phyloP scores from a whole-genome alignment of 2,113 vertebrate species.

The Cryptomyrus ogoouensis region DNA sequence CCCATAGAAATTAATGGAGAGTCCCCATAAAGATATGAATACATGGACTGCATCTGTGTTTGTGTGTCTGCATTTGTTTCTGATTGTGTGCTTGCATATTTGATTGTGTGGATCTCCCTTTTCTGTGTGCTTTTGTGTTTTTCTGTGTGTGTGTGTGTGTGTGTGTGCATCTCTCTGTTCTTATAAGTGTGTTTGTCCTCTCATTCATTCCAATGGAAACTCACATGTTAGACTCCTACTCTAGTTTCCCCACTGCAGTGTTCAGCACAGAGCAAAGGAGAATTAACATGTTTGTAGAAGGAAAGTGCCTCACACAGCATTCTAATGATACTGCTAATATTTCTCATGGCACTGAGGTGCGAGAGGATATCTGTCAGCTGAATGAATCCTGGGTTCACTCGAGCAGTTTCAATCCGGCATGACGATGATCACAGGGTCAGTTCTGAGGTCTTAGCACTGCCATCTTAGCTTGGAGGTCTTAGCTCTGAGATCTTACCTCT shows the following conservation, averaged over 20 bases:
- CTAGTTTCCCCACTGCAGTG: neutral
- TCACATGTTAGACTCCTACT: neutral
- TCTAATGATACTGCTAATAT: neutral
- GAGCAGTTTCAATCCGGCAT: neutral
- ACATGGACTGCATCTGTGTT: neutral
- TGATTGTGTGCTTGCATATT: neutral
- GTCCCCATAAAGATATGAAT: neutral
- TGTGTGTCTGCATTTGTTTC: neutral
- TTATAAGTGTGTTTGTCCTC: slow-evolving; percentile 11
- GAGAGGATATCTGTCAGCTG: neutral
- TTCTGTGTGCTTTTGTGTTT: slow-evolving; percentile 1
- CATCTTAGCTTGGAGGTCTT: neutral
- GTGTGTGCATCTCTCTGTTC: neutral
- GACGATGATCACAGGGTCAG: neutral
- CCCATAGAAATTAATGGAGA: neutral
- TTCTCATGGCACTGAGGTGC: neutral
- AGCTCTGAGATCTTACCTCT: neutral
- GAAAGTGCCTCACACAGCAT: neutral
- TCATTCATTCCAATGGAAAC: slow-evolving; percentile 29
- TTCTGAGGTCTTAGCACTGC: neutral
- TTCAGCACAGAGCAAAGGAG: neutral
- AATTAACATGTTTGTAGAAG: neutral
- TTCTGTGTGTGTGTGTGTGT: neutral
- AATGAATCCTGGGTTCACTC: neutral
- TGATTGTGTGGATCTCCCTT: slow-evolving; percentile 18